A percentile compares a stretch with the other conserved stretches of the same genome.
phyloP scores from a whole-genome alignment of 2,113 vertebrate species.

The Ciconia maguari region DNA sequence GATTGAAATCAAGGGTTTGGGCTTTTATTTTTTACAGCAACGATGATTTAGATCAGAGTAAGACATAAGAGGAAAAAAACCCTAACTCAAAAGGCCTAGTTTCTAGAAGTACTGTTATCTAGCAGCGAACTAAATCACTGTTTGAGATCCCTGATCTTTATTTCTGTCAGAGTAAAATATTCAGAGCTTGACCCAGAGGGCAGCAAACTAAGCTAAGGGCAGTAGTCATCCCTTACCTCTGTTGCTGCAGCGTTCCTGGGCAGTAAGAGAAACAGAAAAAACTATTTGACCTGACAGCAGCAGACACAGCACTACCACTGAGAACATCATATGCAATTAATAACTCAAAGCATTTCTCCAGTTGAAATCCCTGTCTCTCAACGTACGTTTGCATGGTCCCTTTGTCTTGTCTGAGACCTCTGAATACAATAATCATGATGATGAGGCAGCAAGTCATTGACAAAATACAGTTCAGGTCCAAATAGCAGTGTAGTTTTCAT shows the following conservation, averaged over 20 bases:
- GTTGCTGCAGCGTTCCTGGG: not conserved
- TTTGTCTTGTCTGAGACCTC: not conserved
- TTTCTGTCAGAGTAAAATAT: not conserved
- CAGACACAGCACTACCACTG: not conserved
- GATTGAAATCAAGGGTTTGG: not conserved
- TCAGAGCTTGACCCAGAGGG: not conserved
- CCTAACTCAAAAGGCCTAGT: not conserved
- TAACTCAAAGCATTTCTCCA: not conserved
- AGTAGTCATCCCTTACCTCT: not conserved
- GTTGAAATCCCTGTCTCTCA: not conserved
- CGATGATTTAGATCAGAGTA: not conserved
- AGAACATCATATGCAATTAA: not conserved
- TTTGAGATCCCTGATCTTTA: not conserved
- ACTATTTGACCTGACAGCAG: not conserved
- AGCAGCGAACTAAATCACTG: not conserved
- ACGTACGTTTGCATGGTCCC: accelerated
- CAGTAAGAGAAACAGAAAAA: not conserved
- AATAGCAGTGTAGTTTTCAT: not conserved
- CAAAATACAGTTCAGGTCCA: not conserved
- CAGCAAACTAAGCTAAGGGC: not conserved
- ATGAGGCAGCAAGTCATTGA: not conserved
- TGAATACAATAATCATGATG: not conserved
- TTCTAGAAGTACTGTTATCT: not conserved
- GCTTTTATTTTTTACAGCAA: not conserved
- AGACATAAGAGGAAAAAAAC: not conserved